Evolutionary conservation across 2,113 vertebrate genomes (phyloP).

Genomic region (Platycercus adscitus): DNA sequence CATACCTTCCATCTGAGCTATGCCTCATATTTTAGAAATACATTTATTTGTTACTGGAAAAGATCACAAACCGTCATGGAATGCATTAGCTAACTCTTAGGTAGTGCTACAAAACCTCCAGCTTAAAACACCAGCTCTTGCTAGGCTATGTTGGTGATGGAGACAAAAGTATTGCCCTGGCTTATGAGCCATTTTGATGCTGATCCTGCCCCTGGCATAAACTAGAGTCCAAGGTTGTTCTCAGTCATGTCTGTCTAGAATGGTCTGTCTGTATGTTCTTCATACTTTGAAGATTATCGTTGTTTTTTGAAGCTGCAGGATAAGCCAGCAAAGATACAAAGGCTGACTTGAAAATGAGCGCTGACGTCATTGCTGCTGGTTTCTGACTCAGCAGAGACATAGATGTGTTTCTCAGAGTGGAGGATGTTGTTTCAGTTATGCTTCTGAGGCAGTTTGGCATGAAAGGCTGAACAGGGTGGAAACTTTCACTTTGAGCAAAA

Average conservation of each 20-base stretch:
- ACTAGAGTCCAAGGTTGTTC: background rate
- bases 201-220: background rate
- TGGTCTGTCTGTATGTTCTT: rapidly evolving
- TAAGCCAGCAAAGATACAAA: background rate
- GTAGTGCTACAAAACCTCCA: background rate
- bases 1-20: background rate
- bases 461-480: background rate
- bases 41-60: background rate
- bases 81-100: background rate
- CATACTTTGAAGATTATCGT: background rate
- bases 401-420: background rate
- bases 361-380: background rate
- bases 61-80: background rate
- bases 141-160: background rate
- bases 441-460: background rate
- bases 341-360: background rate
- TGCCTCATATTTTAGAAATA: background rate
- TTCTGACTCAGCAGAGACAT: slow-evolving; percentile 25
- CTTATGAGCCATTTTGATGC: background rate
- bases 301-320: background rate
- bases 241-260: background rate
- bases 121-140: background rate
- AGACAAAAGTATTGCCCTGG: background rate
- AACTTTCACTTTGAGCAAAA: slow-evolving; percentile 64
- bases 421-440: slow-evolving; percentile 30